Base-by-base conservation (phyloP, 1,140 invertebrate genomes). In the Drosophila ironensis region DNA sequence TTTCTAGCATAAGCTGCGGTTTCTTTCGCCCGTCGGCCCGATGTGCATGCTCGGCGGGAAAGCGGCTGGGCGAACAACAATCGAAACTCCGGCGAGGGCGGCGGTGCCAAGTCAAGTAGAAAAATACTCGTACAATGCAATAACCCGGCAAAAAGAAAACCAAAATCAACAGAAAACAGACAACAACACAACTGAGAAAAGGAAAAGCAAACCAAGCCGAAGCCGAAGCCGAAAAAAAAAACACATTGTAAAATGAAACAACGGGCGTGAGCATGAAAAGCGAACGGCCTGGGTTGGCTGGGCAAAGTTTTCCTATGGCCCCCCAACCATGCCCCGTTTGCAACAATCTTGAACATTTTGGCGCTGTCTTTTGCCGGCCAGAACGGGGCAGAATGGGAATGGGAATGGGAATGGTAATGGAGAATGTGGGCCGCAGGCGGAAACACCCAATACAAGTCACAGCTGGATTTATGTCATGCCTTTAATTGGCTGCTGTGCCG, bases 361-460 rank as follows among this genome's bases (percentile, higher is more conserved):
- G 69, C 51, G 63, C 71, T 75, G 71, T 80, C 66, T 78, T 84
- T 84, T 70, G 44, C 42, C 53, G 45, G 50, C 17, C 44, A 53
- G 48, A 45, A 47, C 60, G 40, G 59, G n/a, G 11, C n/a, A 33
- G 37, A 33, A n/a, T 8, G 51, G 57, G 11, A 37, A 0, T 40
- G 33, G 8, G 19, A 25, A 5, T 28, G 38, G 19, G 50, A 45
- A 44, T 59, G 48, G 28, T 22, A 40, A 60, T 68, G 50, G 77
- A 76, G 75, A 88, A 81, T 88, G 86, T 88, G 84, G 84, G 84
- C 84, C 86, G 78, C 78, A 88, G 77, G 84, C 87, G 87, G 82
- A 88, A 88, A 88, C 87, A 88, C 87, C 87, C 87, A 88, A 88
- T 88, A 88, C 87, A 88, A 88, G 87, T 88, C 87, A 82, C 87